Evolutionary conservation across 2,888 invertebrate species (phyloP), one percentile per base, ranked within the genome.

Genomic region (Polyommatus icarus): DNA sequence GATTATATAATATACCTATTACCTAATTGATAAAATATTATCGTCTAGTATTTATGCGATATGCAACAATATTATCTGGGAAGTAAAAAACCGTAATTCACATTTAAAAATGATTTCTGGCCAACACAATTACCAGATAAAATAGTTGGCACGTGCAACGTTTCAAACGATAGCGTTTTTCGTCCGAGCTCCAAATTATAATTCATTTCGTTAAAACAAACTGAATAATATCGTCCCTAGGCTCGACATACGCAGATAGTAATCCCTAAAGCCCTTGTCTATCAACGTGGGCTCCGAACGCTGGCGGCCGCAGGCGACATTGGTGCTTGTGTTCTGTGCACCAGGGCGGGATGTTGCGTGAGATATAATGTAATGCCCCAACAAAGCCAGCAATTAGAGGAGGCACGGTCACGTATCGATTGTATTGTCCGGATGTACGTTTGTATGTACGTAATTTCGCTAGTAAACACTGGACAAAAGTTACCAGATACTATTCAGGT

Each of bases 391-490:
- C 82, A 82, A 82, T 83, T 82, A 81, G 80, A 76, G 77, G 76
- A 77, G 77, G 78, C 76, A 77, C 54, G 78, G 78, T 77, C 80
- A 83, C 79, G 76, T 85, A 88, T 88, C 85, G 88, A 88, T 87
- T 85, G 82, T 81, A 82, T 84, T 84, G 87, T 85, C 84, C 80
- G 80, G 81, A 80, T 81, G 83, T 84, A 83, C 81, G 83, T 80
- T 78, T 77, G 18, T 18, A 77, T 24, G 77, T 76, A 73, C 71
- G 71, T 15, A 24, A 7, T 20, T 50, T 73, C 10, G 46, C 40
- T 73, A 76, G 79, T 59, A 59, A 59, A 59, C 20, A 59, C 20
- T 59, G 59, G 59, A 59, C 20, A 59, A 54, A 59, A 59, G 59
- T 59, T 59, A 59, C 20, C 46, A 46, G 46, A 46, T 46, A 46